Conservation (phyloP, 2,797 vertebrate species). For the Ara ararauna region DNA sequence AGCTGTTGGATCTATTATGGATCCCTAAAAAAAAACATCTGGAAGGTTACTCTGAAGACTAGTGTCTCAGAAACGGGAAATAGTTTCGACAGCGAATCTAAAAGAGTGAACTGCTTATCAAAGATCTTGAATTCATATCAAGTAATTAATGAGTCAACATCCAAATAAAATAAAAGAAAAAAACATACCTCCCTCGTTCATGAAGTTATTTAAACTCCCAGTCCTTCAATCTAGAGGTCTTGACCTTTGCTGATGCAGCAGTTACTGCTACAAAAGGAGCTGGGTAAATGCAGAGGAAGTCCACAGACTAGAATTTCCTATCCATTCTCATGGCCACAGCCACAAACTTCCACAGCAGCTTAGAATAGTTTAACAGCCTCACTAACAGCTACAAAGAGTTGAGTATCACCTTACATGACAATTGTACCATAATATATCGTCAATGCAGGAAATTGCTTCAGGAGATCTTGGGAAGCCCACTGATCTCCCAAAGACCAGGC, state of each 20-base stretch:
- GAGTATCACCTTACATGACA: neutral
- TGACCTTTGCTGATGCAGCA: neutral
- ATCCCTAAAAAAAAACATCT: neutral
- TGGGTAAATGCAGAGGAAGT: neutral
- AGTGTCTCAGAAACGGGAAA: neutral
- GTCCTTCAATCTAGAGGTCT: neutral
- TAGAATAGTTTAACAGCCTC: neutral
- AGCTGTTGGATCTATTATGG: neutral
- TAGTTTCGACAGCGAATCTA: neutral
- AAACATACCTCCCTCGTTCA: neutral
- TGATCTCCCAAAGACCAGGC: neutral
- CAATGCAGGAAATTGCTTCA: neutral
- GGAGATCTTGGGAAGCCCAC: neutral
- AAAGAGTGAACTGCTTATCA: neutral
- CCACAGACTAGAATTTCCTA: neutral
- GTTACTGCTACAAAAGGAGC: neutral
- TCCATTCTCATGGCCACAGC: neutral
- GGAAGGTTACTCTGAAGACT: neutral
- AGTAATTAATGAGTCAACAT: neutral
- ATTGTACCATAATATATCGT: neutral
- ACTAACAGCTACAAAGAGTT: neutral
- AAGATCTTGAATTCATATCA: neutral
- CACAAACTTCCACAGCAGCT: neutral
- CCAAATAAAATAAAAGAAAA: neutral
- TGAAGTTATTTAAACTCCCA: neutral